Base-by-base conservation (phyloP, 2,888 invertebrate genomes). In the Kuschelorhynchus macadamiae region DNA sequence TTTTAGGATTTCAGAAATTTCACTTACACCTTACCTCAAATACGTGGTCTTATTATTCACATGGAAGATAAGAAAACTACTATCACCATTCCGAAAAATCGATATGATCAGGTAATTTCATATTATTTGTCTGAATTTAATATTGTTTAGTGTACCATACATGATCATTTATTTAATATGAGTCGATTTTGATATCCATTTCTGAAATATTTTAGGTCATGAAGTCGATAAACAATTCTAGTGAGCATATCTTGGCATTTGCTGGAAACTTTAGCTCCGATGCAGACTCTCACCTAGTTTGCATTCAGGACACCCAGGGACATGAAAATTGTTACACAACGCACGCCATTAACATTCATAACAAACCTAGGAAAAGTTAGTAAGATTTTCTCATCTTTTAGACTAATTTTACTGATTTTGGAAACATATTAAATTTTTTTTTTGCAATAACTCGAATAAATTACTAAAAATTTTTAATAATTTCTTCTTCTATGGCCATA, bases 211-310 rank as follows among this genome's bases (percentile, higher is more conserved):
- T 36, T 36, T 36, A 88, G 88, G 86, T 93, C 25, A 88, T 92
- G 80, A 91, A 92, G 81, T 92, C 92, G 0, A 85, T 94, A 50
- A 91, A 89, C 72, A 92, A 92, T 83, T 91, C 92, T 14, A 92
- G 92, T 79, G 93, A 94, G 78, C 92, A 94, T 77, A 93, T 95
- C 66, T 84, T 96, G 78, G 93, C 95, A 0, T 90, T 95, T 79
- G 93, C 92, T 0, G 91, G 92, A 0, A 92, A 92, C 80, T 92
- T 95, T 79, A 92, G 92, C 64, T 85, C 87, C 18, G 85, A 88
- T 61, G 94, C 95, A 1, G 95, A 96, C 81, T 93, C 94, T 0
- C 94, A 95, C 84, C 86, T 96, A 67, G 94, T 95, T 16, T 95
- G 95, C 80, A 92, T 94, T 78, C 95, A 96, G 81, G 89, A 89